Evolutionary conservation across 2,888 invertebrate species (phyloP), one percentile per base, ranked within the genome.

Genomic region (Euphydryas editha): DNA sequence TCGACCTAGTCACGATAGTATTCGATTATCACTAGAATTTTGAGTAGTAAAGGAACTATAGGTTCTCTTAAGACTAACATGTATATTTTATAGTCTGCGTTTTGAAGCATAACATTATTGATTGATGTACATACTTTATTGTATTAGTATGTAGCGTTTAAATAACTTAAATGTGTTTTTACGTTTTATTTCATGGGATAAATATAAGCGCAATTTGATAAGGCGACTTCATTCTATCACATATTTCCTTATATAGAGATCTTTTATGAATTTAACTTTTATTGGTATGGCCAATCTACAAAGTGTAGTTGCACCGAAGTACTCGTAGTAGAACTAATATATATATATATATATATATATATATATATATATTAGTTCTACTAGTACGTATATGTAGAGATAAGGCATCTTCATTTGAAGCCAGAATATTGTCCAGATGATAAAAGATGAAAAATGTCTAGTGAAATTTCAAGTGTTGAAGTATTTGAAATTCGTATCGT

Each of bases 1-100:
- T 78, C 79, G 75, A 68, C 68, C 73, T 72, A 59, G 60, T 65
- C 72, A 70, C 75, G 76, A 71, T 68, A 70, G 60, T 73, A 42
- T 69, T 37, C 59, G 54, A 30, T 24, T 49, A 39, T 51, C 30
- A 17, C 39, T 42, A 21, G 49, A 44, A 44, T 44, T 44, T 20
- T 47, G 17, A 17, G 1, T 3, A 30, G 30, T 30, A 30, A 30
- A 3, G n/a, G n/a, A 36, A n/a, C 17, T 51, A 30, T 51, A n/a
- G 6, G 24, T 51, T 21, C 24, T 54, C 17, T 1, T 17, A 39
- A 10, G 11, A 39, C 13, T 39, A 15, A 5, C 2, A 5, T 42
- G n/a, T 44, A 15, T 4, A 15, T 39, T 44, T 11, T 15, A 44
- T 44, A n/a, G 42, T 15, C n/a, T 30, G 30, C 30, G 30, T 30